These are phyloP conservation scores for Fistularia tabacaria DNA, from an alignment of 2,797 vertebrate genomes.

Conservation along the genomic window DNA sequence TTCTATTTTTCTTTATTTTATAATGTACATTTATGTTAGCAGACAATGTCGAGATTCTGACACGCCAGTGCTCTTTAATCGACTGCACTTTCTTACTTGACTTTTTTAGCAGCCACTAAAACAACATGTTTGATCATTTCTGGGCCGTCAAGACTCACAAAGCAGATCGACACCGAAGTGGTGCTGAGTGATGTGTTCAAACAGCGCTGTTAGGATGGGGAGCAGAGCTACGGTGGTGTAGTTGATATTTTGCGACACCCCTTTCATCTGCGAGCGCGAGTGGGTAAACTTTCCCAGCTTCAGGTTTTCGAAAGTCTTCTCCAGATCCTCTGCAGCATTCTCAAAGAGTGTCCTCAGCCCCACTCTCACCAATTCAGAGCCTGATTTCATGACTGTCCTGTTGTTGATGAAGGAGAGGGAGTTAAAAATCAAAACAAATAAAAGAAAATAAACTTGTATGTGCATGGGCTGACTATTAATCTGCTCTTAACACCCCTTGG, in stretches of 20 bases:
- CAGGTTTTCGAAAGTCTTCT: conserved; percentile 93
- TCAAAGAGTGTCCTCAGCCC: conserved; percentile 94
- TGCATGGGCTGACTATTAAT: no score
- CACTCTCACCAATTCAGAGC: conserved; percentile 89
- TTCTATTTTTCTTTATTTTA: no score
- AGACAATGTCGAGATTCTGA: neutral
- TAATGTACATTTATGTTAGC: no score
- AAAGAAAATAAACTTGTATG: no score
- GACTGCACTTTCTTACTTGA: neutral
- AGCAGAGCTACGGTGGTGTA: conserved; percentile 95
- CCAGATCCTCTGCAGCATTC: conserved; percentile 94
- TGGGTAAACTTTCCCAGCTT: conserved; percentile 98
- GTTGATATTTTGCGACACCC: conserved; percentile 98
- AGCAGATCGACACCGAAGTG: conserved; percentile 93
- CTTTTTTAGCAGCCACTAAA: conserved; percentile 8
- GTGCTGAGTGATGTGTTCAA: conserved; percentile 93
- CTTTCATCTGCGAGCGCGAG: conserved; percentile 96
- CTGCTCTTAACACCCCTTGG: conserved; percentile 6
- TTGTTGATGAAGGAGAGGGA: conserved; percentile 11
- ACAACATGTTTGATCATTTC: conserved; percentile 30
- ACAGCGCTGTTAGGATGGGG: conserved; percentile 93
- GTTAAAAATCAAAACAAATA: conserved; percentile 19
- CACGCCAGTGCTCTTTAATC: conserved; percentile 1
- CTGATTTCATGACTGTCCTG: conserved; percentile 98
- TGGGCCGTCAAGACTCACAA: conserved; percentile 76